Percentiles rank a stretch among this genome's conserved stretches.
Evolutionary conservation across 35 echinoderm and acorn worm genomes (phyloP).

Genomic region (Amphiura filiformis): DNA sequence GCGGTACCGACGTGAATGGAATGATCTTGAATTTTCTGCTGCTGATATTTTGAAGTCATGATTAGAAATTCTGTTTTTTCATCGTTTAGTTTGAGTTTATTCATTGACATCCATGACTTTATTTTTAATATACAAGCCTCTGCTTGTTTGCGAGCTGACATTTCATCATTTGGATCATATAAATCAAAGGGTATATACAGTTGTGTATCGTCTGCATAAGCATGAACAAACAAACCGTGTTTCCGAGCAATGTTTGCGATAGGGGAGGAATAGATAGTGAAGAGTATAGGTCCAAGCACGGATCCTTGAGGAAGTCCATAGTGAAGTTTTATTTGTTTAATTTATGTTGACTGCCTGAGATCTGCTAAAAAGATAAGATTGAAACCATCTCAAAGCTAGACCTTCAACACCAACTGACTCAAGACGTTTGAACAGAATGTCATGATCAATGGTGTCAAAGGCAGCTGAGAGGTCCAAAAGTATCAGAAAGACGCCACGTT

Average conservation of each 20-base stretch:
- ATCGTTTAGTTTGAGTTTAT: slow-evolving; percentile 47
- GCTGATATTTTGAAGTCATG: slow-evolving; percentile 31
- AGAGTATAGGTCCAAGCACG: slow-evolving; percentile 61
- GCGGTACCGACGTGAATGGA: too few species aligned
- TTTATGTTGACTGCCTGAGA: neutral
- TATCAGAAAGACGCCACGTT: slow-evolving; percentile 28
- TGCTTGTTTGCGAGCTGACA: neutral
- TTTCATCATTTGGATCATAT: slow-evolving; percentile 18
- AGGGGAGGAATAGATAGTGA: slow-evolving; percentile 47
- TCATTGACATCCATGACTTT: slow-evolving; percentile 48
- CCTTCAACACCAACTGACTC: slow-evolving; percentile 7
- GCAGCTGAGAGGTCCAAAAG: slow-evolving; percentile 9
- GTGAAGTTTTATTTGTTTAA: neutral
- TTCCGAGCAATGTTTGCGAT: slow-evolving; percentile 37
- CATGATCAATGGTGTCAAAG: slow-evolving; percentile 48
- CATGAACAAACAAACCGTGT: slow-evolving; percentile 43
- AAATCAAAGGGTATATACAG: slow-evolving; percentile 54
- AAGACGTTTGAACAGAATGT: neutral
- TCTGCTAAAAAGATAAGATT: neutral
- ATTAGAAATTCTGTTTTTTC: slow-evolving; percentile 60
- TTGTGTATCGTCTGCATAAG: slow-evolving; percentile 64
- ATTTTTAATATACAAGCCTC: slow-evolving; percentile 23
- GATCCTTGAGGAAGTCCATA: slow-evolving; percentile 68
- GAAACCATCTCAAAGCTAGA: slow-evolving; percentile 23
- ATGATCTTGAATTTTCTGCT: neutral